Conservation (phyloP, 2,113 vertebrate species). For the Semicossyphus pulcher region DNA sequence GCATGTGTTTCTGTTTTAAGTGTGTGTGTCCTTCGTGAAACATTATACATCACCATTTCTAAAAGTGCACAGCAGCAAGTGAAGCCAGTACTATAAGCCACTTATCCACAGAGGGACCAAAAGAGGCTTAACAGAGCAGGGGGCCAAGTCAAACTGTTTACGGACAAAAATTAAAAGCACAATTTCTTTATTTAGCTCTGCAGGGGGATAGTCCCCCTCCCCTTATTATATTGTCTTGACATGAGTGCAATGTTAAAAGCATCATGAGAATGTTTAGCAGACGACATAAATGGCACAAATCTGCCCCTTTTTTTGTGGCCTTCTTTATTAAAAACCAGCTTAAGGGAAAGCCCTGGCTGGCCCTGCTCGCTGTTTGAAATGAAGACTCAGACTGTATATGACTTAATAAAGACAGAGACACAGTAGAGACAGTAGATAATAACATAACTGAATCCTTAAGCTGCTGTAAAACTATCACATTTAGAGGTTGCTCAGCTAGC, state of each 20-base stretch:
- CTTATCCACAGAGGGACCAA: slow-evolving; percentile 17
- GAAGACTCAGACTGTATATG: neutral
- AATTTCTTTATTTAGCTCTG: slow-evolving; percentile 6
- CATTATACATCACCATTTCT: slow-evolving; percentile 2
- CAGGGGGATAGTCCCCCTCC: neutral
- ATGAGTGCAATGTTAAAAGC: neutral
- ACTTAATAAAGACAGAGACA: neutral
- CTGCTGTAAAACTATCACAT: neutral
- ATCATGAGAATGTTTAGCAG: neutral
- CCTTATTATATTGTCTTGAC: neutral
- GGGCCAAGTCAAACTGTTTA: slow-evolving; percentile 13
- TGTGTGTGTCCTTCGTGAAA: neutral
- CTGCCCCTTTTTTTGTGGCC: neutral
- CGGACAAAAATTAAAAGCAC: neutral
- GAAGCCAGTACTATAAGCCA: slow-evolving; percentile 13
- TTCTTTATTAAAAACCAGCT: neutral
- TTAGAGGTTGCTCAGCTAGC: neutral
- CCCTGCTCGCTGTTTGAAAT: neutral
- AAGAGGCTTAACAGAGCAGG: slow-evolving; percentile 20
- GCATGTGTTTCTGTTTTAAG: neutral
- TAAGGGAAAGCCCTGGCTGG: neutral
- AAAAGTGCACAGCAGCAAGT: neutral
- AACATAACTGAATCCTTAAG: neutral
- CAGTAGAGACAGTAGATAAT: neutral
- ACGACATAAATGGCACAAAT: neutral